These are phyloP conservation scores for Thymelicus acteon DNA, from an alignment of 2,888 invertebrate genomes.

Conservation along the genomic window DNA sequence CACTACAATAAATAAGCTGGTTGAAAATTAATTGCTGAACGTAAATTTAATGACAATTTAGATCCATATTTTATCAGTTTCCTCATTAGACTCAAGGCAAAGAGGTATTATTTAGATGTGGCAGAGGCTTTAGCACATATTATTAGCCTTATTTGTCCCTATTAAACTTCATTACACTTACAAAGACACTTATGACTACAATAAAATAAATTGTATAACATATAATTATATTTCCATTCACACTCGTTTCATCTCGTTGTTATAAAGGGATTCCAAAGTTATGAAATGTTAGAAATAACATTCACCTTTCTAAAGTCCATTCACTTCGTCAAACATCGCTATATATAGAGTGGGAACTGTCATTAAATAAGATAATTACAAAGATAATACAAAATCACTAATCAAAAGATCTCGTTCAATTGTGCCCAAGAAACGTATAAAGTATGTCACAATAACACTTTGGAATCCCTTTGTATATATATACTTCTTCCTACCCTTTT, in stretches of 20 bases:
- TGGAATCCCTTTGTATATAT: slow-evolving; percentile 61
- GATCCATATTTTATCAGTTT: background rate
- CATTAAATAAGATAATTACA: background rate
- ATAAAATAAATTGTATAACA: slow-evolving; percentile 19
- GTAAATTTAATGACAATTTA: background rate
- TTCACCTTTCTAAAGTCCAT: background rate
- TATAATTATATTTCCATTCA: slow-evolving; percentile 14
- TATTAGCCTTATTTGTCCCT: background rate
- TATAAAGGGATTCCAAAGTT: slow-evolving; percentile 1
- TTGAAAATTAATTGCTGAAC: background rate
- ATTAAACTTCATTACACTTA: slow-evolving; percentile 11
- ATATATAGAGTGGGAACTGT: no score
- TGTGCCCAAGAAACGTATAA: slow-evolving; percentile 40
- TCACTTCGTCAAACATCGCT: no score
- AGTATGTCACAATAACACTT: slow-evolving; percentile 49
- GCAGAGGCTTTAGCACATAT: background rate
- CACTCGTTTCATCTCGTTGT: background rate
- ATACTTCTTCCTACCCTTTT: slow-evolving; percentile 53
- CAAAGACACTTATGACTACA: slow-evolving; percentile 9
- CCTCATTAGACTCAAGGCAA: background rate
- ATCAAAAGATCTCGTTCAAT: slow-evolving; percentile 24
- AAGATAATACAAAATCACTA: background rate
- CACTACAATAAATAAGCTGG: background rate
- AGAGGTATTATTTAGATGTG: background rate
- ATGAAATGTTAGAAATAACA: slow-evolving; percentile 8